phyloP scores from a whole-genome alignment of 2,888 invertebrate genomes.

The Neoaliturus tenellus region DNA sequence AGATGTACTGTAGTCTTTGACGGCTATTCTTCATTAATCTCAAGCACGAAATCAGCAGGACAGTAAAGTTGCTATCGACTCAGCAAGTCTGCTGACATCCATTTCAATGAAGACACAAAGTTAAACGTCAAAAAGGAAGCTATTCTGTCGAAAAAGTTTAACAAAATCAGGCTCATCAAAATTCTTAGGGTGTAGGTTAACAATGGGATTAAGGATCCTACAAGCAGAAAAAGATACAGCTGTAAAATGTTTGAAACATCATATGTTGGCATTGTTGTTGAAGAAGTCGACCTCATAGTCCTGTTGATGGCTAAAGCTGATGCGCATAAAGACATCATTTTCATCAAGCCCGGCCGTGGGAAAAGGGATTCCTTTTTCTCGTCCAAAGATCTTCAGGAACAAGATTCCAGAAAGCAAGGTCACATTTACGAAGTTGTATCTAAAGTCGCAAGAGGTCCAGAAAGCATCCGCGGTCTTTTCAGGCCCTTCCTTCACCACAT shows the following conservation, averaged over 20 bases:
- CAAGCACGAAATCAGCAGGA: too few relatives aligned
- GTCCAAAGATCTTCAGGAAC: constrained; percentile 22
- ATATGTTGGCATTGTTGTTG: background rate
- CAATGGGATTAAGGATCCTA: background rate
- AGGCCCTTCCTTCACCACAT: too few relatives aligned
- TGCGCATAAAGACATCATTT: constrained; percentile 25
- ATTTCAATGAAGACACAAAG: background rate
- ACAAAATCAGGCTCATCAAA: constrained; percentile 4
- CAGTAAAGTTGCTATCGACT: too few relatives aligned
- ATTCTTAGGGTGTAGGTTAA: background rate
- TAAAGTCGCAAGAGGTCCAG: background rate
- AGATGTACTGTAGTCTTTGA: too few relatives aligned
- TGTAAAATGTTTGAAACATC: background rate
- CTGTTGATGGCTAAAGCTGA: background rate
- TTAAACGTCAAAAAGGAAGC: background rate
- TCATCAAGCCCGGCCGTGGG: constrained; percentile 12
- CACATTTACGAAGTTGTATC: background rate
- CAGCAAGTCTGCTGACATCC: too few relatives aligned
- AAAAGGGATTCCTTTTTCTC: constrained; percentile 18
- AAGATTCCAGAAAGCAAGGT: background rate
- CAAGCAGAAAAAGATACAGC: constrained; percentile 3
- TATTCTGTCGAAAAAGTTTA: background rate
- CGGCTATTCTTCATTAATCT: too few relatives aligned
- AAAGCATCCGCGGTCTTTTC: background rate
- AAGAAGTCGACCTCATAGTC: background rate